phyloP scores from a whole-genome alignment of 2,113 vertebrate genomes.

The Ctenodactylus gundi region DNA sequence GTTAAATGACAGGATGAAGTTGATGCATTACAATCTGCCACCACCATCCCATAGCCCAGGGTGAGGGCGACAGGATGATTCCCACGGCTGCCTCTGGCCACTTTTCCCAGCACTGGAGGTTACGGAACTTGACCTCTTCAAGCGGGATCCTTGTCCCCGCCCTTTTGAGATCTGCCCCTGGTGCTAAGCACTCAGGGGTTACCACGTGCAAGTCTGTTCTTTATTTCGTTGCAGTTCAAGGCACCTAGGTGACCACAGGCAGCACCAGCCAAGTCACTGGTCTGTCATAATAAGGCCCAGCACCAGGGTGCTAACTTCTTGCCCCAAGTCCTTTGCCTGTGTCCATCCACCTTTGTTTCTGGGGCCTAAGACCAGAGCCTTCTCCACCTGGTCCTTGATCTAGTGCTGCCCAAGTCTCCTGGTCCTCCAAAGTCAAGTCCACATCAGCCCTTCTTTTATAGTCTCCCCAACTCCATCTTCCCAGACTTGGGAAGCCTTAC shows the following conservation, averaged over 20 bases:
- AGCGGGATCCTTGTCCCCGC: background rate
- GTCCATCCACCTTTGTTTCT: background rate
- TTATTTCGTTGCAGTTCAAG: background rate
- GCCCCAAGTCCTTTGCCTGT: background rate
- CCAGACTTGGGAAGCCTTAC: background rate
- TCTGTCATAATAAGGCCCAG: background rate
- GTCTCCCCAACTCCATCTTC: background rate
- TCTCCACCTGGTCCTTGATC: background rate
- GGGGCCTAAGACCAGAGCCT: background rate
- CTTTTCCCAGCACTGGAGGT: background rate
- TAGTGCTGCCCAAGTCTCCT: background rate
- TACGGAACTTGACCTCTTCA: background rate
- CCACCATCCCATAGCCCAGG: rapidly evolving
- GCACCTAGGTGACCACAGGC: background rate
- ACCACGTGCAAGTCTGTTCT: background rate
- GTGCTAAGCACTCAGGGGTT: background rate
- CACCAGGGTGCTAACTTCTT: background rate
- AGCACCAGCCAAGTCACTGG: background rate
- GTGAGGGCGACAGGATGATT: background rate
- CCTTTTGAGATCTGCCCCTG: background rate
- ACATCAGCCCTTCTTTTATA: background rate
- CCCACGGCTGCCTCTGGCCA: background rate
- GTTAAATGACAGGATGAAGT: background rate
- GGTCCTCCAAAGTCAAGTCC: background rate
- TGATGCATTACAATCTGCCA: background rate